Percentiles rank a stretch among this genome's conserved stretches.
Conservation (phyloP, 2,888 invertebrate genomes). For the Heliconius ismenius region DNA sequence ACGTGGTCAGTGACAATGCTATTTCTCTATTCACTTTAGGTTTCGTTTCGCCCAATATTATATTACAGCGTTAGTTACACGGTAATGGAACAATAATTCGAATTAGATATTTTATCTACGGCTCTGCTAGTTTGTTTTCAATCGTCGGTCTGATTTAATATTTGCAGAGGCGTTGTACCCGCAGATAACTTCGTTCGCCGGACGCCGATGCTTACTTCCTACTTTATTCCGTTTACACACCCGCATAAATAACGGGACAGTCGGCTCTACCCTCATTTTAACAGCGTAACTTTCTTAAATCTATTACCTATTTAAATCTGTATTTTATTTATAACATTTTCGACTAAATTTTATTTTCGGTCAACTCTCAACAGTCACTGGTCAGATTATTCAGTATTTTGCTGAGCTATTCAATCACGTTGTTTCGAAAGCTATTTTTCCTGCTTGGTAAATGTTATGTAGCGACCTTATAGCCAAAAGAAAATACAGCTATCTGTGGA, state of each 20-base stretch:
- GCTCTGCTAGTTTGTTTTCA: conserved; percentile 47
- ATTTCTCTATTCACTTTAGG: conserved; percentile 75
- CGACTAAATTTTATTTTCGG: too few relatives aligned
- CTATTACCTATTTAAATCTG: conserved; percentile 47
- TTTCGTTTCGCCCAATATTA: conserved; percentile 69
- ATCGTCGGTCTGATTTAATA: conserved; percentile 62
- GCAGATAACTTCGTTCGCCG: conserved; percentile 70
- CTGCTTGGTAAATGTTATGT: conserved; percentile 60
- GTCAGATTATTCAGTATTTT: conserved; percentile 2
- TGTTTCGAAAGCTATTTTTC: conserved; percentile 66
- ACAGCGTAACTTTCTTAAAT: conserved; percentile 58
- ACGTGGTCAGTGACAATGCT: conserved; percentile 79
- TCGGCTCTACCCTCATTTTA: conserved; percentile 53
- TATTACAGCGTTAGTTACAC: conserved; percentile 58
- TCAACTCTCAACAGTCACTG: background rate
- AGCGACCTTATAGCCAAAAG: conserved; percentile 72
- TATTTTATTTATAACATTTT: conserved; percentile 52
- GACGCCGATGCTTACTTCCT: conserved; percentile 61
- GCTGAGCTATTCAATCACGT: conserved; percentile 51
- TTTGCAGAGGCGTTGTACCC: conserved; percentile 69
- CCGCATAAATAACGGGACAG: conserved; percentile 73
- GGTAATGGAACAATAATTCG: conserved; percentile 24
- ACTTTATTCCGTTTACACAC: conserved; percentile 73
- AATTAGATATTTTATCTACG: conserved; percentile 35
- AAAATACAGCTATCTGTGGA: conserved; percentile 74